Evolutionary conservation across 2,113 vertebrate species (phyloP), one percentile per base, ranked within the genome.

Genomic region (Notothenia coriiceps): DNA sequence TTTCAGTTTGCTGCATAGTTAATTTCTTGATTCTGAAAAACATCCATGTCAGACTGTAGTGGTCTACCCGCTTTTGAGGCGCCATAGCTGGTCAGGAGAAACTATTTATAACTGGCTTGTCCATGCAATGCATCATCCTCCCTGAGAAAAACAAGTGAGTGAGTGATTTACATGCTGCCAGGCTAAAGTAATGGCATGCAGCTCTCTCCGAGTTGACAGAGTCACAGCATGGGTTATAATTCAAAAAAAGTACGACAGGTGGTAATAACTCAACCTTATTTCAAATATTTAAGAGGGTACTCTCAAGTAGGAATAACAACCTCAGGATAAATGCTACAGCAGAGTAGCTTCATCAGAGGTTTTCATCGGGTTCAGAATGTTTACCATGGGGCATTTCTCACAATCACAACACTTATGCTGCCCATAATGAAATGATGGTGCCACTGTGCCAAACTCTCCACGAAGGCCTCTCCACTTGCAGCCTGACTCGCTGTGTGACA

Each of bases 401-500:
- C 62, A 59, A 52, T 87, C 33, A 50, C 40, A 69, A 52, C 60
- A 25, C 40, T 60, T 79, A 18, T 60, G 72, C 22, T 77, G 68
- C 51, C 64, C 56, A 52, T 77, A 17, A 90, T 87, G 88, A 85
- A 55, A 92, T 90, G 83, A 83, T 6, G 68, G 57, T 29, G 50
- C 61, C 56, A 55, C 43, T 61, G 56, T 79, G 84, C 79, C 87
- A 89, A 87, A 70, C 57, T 61, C 52, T 56, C 66, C 66, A 68
- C 79, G 86, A 76, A 82, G 70, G 88, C 60, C 77, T 83, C 82
- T 88, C 50, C 25, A 83, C 76, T 74, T 65, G 64, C 59, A 82
- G 73, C 55, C 73, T n/a, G 46, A 83, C 85, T 77, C 5, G 74
- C 89, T 91, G 92, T 78, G 89, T 46, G 87, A 89, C 91, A 91